Evolutionary conservation across 2,888 invertebrate genomes (phyloP), one percentile per base, ranked within the genome.

Genomic region (Argyresthia goedartella): DNA sequence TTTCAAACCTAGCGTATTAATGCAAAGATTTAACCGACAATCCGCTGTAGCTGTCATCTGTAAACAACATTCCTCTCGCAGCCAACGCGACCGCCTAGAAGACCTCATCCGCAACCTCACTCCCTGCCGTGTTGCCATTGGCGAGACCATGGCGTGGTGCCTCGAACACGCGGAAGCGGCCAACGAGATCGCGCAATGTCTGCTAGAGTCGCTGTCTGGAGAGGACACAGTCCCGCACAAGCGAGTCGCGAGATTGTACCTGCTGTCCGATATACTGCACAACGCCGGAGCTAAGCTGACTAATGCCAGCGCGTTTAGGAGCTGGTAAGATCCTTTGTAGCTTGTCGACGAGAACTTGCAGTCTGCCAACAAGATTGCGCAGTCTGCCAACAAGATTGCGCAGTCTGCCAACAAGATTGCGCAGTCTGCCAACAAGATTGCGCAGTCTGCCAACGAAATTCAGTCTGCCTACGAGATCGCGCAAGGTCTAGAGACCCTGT

Each of bases 71-170:
- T 36, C 6, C 13, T 16, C n/a, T 39, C 39, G 8, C 71, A 96
- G 95, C 56, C 97, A 99, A 87, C 90, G 98, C 60, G 96, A 97
- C 73, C 90, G 97, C 0, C 84, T 99, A 39, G 98, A 99, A 79
- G 95, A 97, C 78, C 87, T 98, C 65, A 89, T 99, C 59, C 90
- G 98, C 14, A 91, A 92, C 56, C 88, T 99, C 67, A 92, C 92
- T 0, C 95, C 96, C 1, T 93, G 95, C 65, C 90, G 94, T 52
- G 78, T 88, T 55, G 92, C 92, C 76, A 92, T 99, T 54, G 98
- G 94, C 8, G 98, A 97, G 72, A 95, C 94, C 13, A 99, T 99
- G 99, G 94, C 99, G 51, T 99, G 98, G 90, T 99, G 99, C 78
- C 94, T 50, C 8, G 46, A 46, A 8, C 46, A 46, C 46, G 46